Evolutionary conservation across 1,140 invertebrate genomes (phyloP).

Genomic region (Olivierus martensii): DNA sequence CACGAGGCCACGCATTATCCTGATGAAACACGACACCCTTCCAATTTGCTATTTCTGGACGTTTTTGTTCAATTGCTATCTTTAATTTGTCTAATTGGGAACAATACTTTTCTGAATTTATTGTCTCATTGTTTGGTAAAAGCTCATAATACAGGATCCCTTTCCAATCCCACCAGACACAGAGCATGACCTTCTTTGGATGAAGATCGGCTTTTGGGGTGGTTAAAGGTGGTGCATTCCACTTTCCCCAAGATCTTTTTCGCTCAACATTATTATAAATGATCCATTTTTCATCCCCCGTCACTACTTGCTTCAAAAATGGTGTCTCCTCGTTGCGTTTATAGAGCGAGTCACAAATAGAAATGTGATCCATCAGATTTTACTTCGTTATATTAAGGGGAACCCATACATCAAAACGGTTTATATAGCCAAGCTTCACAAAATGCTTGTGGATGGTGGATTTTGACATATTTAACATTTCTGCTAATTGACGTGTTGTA

Average conservation of each 20-base stretch:
- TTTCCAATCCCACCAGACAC: too few species aligned
- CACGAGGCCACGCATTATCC: conserved; percentile 21
- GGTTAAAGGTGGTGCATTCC: not conserved
- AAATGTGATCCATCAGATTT: not conserved
- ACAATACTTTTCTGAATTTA: conserved; percentile 5
- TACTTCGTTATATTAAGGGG: not conserved
- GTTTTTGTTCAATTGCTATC: not conserved
- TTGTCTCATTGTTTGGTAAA: conserved; percentile 5
- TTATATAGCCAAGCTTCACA: not conserved
- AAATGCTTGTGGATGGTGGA: not conserved
- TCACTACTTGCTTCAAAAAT: not conserved
- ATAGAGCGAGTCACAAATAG: not conserved
- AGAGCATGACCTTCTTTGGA: not conserved
- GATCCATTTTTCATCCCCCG: not conserved
- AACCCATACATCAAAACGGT: conserved; percentile 1
- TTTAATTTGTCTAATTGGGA: conserved; percentile 1
- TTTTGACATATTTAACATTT: conserved; percentile 1
- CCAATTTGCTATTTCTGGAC: not conserved
- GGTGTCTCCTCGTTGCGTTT: not conserved
- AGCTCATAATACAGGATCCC: conserved; percentile 3
- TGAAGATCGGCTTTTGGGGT: not conserved
- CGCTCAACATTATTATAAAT: not conserved
- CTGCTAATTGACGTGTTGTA: not conserved
- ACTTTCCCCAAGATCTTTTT: not conserved
- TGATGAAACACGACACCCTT: conserved; percentile 7